phyloP scores from a whole-genome alignment of 2,113 vertebrate species.

The Aspidoscelis tigris region DNA sequence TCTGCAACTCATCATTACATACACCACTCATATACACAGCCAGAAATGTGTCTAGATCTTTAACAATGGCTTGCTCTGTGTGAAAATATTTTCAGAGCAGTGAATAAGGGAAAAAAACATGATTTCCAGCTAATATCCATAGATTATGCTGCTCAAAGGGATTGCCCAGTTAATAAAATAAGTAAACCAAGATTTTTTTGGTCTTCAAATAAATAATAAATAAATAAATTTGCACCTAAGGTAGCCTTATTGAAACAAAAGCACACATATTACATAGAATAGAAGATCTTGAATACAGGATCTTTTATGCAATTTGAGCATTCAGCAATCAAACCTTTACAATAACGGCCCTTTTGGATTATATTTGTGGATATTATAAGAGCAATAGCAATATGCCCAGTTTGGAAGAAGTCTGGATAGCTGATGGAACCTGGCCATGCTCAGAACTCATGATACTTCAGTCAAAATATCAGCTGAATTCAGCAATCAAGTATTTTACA shows the following conservation, averaged over 20 bases:
- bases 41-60: not conserved
- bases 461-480: constrained; percentile 34
- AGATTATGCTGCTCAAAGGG: not conserved
- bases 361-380: constrained; percentile 1
- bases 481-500: constrained; percentile 25
- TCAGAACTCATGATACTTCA: constrained; percentile 5
- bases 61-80: not conserved
- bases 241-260: not conserved
- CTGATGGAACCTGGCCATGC: constrained; percentile 29
- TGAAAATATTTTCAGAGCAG: not conserved
- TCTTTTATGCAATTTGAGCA: not conserved
- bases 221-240: no score
- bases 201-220: no score
- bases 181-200: not conserved
- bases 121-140: not conserved
- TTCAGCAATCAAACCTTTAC: not conserved
- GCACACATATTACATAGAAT: not conserved
- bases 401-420: constrained; percentile 40
- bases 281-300: not conserved
- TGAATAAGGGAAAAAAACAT: not conserved
- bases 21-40: no score
- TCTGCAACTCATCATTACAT: no score
- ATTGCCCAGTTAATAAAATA: not conserved
- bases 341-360: not conserved
- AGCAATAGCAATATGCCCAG: not conserved